Evolutionary conservation across 1,140 invertebrate species (phyloP), one percentile per base, ranked within the genome.

Genomic region (Drosophila prosaltans): DNA sequence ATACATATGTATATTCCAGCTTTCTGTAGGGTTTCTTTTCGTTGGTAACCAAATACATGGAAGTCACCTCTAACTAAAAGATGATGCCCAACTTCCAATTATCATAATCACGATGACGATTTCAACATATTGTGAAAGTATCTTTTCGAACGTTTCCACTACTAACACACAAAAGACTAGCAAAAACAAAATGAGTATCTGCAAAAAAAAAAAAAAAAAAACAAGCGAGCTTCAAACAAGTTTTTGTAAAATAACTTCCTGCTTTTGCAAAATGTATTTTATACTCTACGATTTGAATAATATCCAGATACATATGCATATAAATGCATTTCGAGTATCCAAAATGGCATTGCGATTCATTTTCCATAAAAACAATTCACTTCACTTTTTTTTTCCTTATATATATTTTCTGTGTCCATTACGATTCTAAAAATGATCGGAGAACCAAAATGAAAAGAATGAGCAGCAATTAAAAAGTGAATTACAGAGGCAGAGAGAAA

Each of bases 231-330:
- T 39, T 59, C 24, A 59, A 59, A 59, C 57, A 59, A 59, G 57
- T 59, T 59, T 59, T 58, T 57, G 63, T 66, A 68, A 68, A 78
- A 61, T 72, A 55, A 60, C 68, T 78, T 78, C 76, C 76, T 78
- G 72, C 75, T 57, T 64, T 21, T 58, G 45, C 21, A 51, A 41
- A 65, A 65, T 58, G 39, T 21, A 41, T 11, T 43, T n/a, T 45
- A 64, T 30, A 60, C 21, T 45, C 9, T 51, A 48, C 30, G 26
- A 45, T 63, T 63, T 45, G 45, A 39, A 63, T 63, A 36, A 24
- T 51, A 51, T 51, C 21, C 6, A 51, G 28, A 45, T 41, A 32
- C 61, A 63, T 63, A 51, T 51, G 45, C 45, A 51, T 63, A 41
- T 30, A 30, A 45, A 66, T 78, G 75, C 72, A 78, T 63, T 78